Base-by-base conservation (phyloP, 2,113 vertebrate genomes). In the Talpa occidentalis region DNA sequence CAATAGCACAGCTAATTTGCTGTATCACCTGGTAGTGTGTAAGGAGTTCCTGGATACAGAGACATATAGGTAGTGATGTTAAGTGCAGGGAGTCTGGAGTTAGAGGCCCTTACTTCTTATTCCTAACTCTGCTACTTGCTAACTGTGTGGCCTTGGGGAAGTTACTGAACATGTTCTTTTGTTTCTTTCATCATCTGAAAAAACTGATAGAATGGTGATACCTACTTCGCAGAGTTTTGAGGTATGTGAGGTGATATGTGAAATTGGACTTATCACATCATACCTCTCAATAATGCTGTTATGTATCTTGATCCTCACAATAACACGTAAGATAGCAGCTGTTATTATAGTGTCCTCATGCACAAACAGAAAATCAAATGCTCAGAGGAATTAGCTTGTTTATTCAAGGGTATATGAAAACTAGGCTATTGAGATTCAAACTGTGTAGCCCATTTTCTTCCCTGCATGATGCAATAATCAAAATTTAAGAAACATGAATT, bases 121-220 rank as follows among this genome's bases (percentile, higher is more conserved):
- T 73, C 16, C 28, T 74, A 22, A 10, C 19, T 83, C 37, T 80
- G n/a, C 16, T 44, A 9, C 32, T 91, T 77, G 30, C n/a, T 42
- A 8, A 52, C 16, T 28, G 3, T 42, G 11, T 76, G 59, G 79
- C 62, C 54, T 81, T 81, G 32, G 16, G 3, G 28, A 47, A 76
- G 9, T 67, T 32, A 47, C 16, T 70, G 6, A 70, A 49, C 54
- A 80, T 85, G 85, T 60, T 90, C 24, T 66, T 87, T 93, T 14
- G 12, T 86, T 80, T 67, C 62, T 83, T 86, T 76, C 21, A 62
- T 80, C 69, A 89, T 37, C n/a, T 88, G 24, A 69, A 95, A 91
- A 85, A 35, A 79, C 54, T 59, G 9, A 30, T 44, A 62, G 28
- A 56, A 47, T 37, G 64, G 3, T 64, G 76, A 52, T 37, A 47